A percentile compares a stretch with the other conserved stretches of the same genome.
These are phyloP conservation scores for Oxytorus armatus DNA, from an alignment of 2,888 invertebrate genomes.

Conservation along the genomic window DNA sequence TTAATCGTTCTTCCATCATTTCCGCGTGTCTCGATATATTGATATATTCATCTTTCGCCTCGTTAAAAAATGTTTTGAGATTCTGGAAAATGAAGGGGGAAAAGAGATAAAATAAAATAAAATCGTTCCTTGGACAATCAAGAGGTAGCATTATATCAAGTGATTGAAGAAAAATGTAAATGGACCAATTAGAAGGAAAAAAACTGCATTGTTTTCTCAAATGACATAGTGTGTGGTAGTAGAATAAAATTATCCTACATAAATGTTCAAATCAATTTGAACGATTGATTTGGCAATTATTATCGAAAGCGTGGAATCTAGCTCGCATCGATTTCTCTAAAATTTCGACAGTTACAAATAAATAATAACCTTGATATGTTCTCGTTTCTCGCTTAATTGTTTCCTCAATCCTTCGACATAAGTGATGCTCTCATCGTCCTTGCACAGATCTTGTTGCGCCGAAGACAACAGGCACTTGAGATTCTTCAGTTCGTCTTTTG, in stretches of 20 bases:
- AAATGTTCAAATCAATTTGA: too few species aligned
- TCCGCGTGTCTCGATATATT: conserved; percentile 71
- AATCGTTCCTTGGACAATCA: too few species aligned
- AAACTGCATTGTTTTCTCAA: too few species aligned
- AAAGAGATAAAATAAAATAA: too few species aligned
- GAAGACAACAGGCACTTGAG: conserved; percentile 72
- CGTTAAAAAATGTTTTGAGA: conserved; percentile 78
- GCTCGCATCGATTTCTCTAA: neutral
- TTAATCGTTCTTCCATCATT: conserved; percentile 65
- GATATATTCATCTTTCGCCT: conserved; percentile 82
- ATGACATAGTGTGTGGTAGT: too few species aligned
- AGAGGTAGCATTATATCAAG: too few species aligned
- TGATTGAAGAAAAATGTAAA: too few species aligned
- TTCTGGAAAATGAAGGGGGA: conserved; percentile 70
- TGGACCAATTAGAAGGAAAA: too few species aligned
- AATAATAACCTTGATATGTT: conserved; percentile 75
- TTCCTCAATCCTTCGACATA: conserved; percentile 75
- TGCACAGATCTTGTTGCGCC: conserved; percentile 71
- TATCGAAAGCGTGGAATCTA: too few species aligned
- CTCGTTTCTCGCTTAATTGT: conserved; percentile 73
- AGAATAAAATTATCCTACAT: too few species aligned
- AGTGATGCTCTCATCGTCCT: conserved; percentile 64
- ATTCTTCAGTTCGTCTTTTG: conserved; percentile 75
- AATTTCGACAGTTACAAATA: neutral
- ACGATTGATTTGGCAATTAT: too few species aligned